Evolutionary conservation across 2,888 invertebrate genomes (phyloP), one percentile per base, ranked within the genome.

Genomic region (Leptothorax acervorum): DNA sequence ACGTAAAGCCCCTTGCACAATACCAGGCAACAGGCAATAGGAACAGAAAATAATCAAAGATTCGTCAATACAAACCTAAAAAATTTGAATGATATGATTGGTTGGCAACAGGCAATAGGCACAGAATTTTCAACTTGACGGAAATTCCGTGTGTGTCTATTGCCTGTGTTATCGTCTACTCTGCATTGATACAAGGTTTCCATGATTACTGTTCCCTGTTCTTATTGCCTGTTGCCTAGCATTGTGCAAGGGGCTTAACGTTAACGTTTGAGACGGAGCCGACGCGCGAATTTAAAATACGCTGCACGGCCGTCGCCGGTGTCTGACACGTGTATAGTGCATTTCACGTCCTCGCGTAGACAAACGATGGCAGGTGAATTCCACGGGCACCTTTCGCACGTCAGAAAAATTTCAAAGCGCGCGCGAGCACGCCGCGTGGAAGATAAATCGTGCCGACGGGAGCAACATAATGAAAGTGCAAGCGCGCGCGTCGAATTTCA

Each of bases 311-410:
- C 78, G 66, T 66, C 42, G 76, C 31, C 42, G 45, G 35, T 18
- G 70, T 79, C 70, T 48, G 70, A 70, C 79, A 79, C 57, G 71
- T 70, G 79, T 48, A 60, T 60, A 48, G 70, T 48, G 60, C 70
- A 60, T 60, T 60, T 70, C 70, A 48, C 48, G 55, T 79, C 45
- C 42, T 66, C 79, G 39, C 48, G 70, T 68, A 79, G 79, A 70
- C 79, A 70, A 79, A 79, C 70, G 79, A 79, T 60, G 71, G 71
- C 78, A 78, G 60, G 79, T 79, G 70, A 60, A 70, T 57, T 60
- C 42, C 71, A 28, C 39, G 78, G 42, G 31, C 45, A 57, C 23
- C 78, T 28, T 74, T 39, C 15, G 57, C 23, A 57, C 70, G 79
- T 79, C 79, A 70, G 79, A 79, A 79, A 78, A 79, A 79, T 79